Evolutionary conservation across 1,140 invertebrate genomes (phyloP), one percentile per base, ranked within the genome.

Genomic region (Drosophila pruinosa): DNA sequence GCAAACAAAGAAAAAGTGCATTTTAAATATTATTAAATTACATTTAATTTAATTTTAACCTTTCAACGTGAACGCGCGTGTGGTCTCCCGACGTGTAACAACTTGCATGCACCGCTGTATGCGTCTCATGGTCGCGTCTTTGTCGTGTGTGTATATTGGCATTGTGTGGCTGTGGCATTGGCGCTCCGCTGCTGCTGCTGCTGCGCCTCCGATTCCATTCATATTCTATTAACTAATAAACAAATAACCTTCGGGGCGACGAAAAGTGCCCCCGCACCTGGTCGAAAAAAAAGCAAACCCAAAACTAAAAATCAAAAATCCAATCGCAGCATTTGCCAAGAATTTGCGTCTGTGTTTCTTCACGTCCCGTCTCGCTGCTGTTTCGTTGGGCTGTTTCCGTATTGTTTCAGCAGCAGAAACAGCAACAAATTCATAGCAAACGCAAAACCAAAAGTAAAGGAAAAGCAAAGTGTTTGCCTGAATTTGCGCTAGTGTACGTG

Each of bases 1-100:
- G 81, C 81, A 86, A 86, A 86, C 81, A 86, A 86, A 86, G 81
- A 88, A 86, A 83, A 86, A 86, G 82, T 86, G 81, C 78, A 86
- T 86, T 86, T 86, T 81, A 86, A 86, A 68, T 78, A 74, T 72
- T 81, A 54, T 59, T 68, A 47, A 74, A 72, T 72, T 72, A 61
- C 64, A 70, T 70, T 50, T 65, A 34, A 69, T 57, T 75, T 62
- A 24, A 74, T 63, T 65, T 61, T 8, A 62, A 69, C 19, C 53
- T 45, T 58, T 8, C 10, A 12, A 57, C 36, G 45, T 22, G 54
- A 63, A 53, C 72, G 62, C 77, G 77, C 73, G 73, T 74, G 50
- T 63, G 28, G 19, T 19, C 57, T 65, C 50, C 52, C 71, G 38
- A 67, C 38, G 64, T 74, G 45, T 70, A 57, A 48, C 64, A 75